Conservation (phyloP, 2,797 vertebrate genomes). For the Sarcoramphus papa region DNA sequence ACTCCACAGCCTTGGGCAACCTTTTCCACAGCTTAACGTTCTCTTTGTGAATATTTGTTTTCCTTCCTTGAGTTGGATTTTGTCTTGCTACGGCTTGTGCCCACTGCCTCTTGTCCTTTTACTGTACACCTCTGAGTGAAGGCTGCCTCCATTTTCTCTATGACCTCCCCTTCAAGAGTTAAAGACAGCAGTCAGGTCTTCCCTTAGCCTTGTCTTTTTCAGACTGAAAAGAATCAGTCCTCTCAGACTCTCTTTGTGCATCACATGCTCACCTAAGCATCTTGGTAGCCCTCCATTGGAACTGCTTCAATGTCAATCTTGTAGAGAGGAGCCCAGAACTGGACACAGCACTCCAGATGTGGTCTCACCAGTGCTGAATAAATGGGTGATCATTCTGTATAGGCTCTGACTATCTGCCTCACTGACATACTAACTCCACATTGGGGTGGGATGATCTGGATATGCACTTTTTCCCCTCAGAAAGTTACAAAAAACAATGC, state of each 20-base stretch:
- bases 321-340: not conserved
- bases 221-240: not conserved
- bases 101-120: not conserved
- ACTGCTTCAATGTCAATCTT: rapidly evolving
- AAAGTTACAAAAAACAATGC: not conserved
- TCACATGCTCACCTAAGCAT: not conserved
- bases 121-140: not conserved
- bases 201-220: not conserved
- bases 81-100: not conserved
- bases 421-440: not conserved
- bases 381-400: not conserved
- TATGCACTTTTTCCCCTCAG: not conserved
- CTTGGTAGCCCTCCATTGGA: not conserved
- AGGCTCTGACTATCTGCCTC: not conserved
- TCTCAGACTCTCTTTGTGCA: not conserved
- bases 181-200: not conserved
- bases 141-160: not conserved
- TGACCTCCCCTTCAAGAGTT: not conserved
- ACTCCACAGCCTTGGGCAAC: not conserved
- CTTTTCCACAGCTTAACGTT: not conserved
- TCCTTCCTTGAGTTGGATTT: not conserved
- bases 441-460: not conserved
- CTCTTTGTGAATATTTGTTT: not conserved
- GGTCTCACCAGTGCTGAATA: not conserved
- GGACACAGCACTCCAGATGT: not conserved